Conservation (phyloP, 2,113 vertebrate genomes). For the Hippolais icterina region DNA sequence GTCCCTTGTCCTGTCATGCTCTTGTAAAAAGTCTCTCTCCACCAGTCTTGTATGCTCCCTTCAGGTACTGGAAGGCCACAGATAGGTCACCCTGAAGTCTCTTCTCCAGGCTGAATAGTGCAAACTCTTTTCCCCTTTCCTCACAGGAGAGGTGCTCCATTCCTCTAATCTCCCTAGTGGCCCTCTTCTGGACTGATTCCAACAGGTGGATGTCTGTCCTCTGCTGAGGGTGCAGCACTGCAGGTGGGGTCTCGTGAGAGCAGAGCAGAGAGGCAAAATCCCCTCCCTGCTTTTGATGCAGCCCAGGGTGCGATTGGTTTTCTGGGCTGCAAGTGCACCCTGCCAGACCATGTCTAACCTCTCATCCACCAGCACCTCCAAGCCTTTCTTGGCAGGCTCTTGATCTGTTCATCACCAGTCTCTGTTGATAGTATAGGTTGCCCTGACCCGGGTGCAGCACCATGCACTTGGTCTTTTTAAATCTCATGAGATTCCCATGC, state of each 20-base stretch:
- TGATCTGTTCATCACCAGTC: background rate
- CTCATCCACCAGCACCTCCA: background rate
- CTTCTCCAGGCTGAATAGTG: background rate
- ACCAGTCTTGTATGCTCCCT: background rate
- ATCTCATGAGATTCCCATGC: background rate
- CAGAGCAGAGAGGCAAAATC: background rate
- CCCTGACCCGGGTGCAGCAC: background rate
- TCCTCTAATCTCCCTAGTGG: background rate
- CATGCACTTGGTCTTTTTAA: background rate
- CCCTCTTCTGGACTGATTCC: background rate
- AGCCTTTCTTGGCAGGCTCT: background rate
- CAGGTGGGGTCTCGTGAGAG: background rate
- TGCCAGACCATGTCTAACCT: background rate
- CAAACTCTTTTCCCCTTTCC: background rate
- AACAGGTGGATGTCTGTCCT: fast-evolving
- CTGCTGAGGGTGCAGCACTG: background rate
- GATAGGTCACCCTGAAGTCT: background rate
- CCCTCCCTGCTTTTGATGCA: background rate
- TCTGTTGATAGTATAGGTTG: background rate
- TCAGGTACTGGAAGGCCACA: background rate
- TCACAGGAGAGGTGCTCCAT: background rate
- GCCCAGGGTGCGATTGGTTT: background rate
- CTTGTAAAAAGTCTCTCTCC: background rate
- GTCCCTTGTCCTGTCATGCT: background rate
- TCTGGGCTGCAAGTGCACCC: background rate